Base-by-base conservation (phyloP, 2,888 invertebrate species). In the Plebejus melissa region DNA sequence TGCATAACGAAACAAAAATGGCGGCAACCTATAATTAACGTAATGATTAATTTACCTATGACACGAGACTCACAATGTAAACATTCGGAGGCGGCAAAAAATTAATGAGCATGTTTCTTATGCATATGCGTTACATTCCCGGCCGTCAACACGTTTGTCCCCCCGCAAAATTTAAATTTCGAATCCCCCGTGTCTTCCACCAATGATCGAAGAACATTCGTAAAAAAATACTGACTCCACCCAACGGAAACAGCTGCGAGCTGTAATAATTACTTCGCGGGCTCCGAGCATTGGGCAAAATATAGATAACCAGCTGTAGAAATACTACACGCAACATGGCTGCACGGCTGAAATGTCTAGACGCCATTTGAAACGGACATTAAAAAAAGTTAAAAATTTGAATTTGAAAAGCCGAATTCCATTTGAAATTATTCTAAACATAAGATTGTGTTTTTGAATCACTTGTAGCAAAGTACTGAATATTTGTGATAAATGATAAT, bases 171-270 rank as follows among this genome's bases (percentile, higher is more conserved):
- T 93, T 93, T 91, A 89, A 93, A 91, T 90, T 91, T 90, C 88
- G 91, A 91, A 92, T 91, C 87, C 82, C 82, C 80, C 82, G 81
- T 84, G 82, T 85, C 86, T 87, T 85, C 85, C 80, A 83, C 87
- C 91, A 91, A 93, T 91, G 89, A 90, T 88, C 86, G 87, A 83
- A 84, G 87, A 86, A 88, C 87, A 86, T 88, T 89, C 85, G 85
- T 88, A 87, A 83, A 90, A 91, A 90, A 87, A 79, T 41, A 50
- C 77, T 65, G 83, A 84, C 91, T 87, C 89, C 92, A 83, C 92
- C 93, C 86, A 86, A 84, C 91, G 93, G 93, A 93, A 93, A 86
- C 93, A 93, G 93, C 93, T 93, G 93, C 93, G 87, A 65, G 16
- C 81, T 84, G 84, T 87, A 88, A 89, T 92, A 90, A 93, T 93